phyloP scores from a whole-genome alignment of 1,140 invertebrate genomes.

The Dendroctonus valens region DNA sequence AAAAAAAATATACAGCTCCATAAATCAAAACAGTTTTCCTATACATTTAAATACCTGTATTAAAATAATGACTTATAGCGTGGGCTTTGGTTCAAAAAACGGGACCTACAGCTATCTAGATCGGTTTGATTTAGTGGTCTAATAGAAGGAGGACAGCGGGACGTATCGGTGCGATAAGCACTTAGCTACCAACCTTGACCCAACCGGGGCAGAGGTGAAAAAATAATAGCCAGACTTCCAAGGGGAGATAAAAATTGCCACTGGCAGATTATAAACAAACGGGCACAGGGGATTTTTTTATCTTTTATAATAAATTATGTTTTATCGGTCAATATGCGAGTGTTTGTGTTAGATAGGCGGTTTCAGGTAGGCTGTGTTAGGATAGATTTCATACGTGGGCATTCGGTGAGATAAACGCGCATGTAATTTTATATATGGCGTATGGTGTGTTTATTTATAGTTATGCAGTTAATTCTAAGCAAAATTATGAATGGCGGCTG shows the following conservation, averaged over 20 bases:
- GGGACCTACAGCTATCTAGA: constrained; percentile 23
- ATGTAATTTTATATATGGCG: no score
- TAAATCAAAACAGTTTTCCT: no score
- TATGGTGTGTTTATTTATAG: no score
- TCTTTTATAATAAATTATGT: constrained; percentile 31
- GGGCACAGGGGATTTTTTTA: constrained; percentile 27
- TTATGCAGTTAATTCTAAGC: neutral
- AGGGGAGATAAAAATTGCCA: constrained; percentile 29
- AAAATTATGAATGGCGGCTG: no score
- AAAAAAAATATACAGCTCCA: no score
- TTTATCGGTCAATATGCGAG: constrained; percentile 30
- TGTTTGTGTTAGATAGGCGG: constrained; percentile 25
- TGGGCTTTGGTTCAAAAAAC: constrained; percentile 24
- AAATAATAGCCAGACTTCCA: constrained; percentile 32
- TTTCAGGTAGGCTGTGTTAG: constrained; percentile 21
- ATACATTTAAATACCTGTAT: constrained; percentile 31
- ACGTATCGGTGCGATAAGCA: constrained; percentile 23
- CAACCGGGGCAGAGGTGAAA: constrained; percentile 26
- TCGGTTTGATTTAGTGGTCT: constrained; percentile 28
- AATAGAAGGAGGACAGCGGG: constrained; percentile 28
- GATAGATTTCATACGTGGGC: neutral
- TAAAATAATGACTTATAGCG: constrained; percentile 28
- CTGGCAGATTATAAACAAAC: constrained; percentile 33
- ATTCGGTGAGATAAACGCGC: no score
- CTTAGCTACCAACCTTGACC: constrained; percentile 28